A percentile compares a stretch with the other conserved stretches of the same genome.
Evolutionary conservation across 1,140 invertebrate species (phyloP).

Genomic region (Ips nitidus): DNA sequence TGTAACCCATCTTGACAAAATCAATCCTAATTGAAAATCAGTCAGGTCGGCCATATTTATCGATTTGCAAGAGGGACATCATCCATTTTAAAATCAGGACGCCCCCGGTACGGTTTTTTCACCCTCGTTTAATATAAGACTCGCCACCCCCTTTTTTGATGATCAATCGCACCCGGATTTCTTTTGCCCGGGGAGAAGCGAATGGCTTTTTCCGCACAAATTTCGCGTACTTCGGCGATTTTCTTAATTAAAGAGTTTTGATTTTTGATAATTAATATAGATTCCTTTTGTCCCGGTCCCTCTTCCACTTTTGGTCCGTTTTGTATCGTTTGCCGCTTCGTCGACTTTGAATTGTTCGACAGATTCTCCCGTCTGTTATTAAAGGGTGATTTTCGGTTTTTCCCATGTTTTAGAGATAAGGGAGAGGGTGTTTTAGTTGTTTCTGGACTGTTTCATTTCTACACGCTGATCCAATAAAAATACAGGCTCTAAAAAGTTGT

Average conservation of each 20-base stretch:
- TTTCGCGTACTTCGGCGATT: constrained; percentile 23
- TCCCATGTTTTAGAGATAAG: too few relatives aligned
- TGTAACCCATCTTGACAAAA: too few relatives aligned
- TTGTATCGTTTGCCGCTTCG: too few relatives aligned
- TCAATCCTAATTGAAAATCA: constrained; percentile 19
- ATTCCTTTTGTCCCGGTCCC: constrained; percentile 1
- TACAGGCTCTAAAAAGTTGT: too few relatives aligned
- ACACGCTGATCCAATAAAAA: too few relatives aligned
- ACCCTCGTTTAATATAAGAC: constrained; percentile 32
- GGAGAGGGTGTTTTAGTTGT: too few relatives aligned
- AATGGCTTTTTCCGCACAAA: constrained; percentile 27
- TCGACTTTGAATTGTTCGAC: too few relatives aligned
- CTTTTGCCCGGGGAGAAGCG: constrained; percentile 9
- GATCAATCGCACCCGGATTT: constrained; percentile 29
- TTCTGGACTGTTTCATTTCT: too few relatives aligned
- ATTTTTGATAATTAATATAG: constrained; percentile 32
- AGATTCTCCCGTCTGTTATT: too few relatives aligned
- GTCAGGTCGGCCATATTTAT: constrained; percentile 32
- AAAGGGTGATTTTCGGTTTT: too few relatives aligned
- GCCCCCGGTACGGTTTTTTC: constrained; percentile 30
- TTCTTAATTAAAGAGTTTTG: constrained; percentile 33
- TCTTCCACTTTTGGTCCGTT: background rate
- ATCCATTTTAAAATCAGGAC: constrained; percentile 35
- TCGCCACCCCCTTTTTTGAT: constrained; percentile 29
- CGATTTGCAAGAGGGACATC: constrained; percentile 29